A percentile compares a stretch with the other conserved stretches of the same genome.
Evolutionary conservation across 2,888 invertebrate genomes (phyloP).

Genomic region (Sceliomorpha sp.): DNA sequence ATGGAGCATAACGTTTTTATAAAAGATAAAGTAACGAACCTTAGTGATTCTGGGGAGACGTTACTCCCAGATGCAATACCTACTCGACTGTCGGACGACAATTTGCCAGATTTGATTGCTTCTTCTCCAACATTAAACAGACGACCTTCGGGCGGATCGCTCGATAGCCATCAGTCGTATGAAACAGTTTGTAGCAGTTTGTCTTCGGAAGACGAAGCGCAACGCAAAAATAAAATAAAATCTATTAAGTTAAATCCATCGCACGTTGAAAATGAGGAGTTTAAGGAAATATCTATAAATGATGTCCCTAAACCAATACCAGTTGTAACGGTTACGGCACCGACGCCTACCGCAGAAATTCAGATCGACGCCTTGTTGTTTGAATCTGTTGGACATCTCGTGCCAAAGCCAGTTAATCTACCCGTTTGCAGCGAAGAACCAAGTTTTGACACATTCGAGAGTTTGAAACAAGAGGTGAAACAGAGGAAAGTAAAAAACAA

Average conservation of each 20-base stretch:
- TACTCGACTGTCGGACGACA: constrained; percentile 33
- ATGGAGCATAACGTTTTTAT: too few relatives aligned
- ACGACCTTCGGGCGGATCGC: constrained; percentile 57
- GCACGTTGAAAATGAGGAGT: too few relatives aligned
- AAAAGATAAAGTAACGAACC: too few relatives aligned
- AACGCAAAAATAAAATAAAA: too few relatives aligned
- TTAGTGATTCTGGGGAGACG: constrained; percentile 10
- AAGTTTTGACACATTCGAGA: constrained; percentile 64
- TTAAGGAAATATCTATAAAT: constrained; percentile 24
- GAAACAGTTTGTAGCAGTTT: constrained; percentile 55
- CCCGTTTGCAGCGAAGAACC: constrained; percentile 6
- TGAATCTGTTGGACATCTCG: constrained; percentile 55
- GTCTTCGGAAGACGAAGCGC: constrained; percentile 39
- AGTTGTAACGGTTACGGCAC: constrained; percentile 65
- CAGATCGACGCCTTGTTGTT: constrained; percentile 49
- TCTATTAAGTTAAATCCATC: too few relatives aligned
- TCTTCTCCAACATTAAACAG: constrained; percentile 67
- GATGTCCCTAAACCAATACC: constrained; percentile 18
- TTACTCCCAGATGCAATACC: constrained; percentile 57
- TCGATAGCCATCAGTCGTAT: constrained; percentile 55
- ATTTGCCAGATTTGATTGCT: constrained; percentile 70
- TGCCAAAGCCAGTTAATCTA: constrained; percentile 21
- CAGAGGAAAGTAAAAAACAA: constrained; percentile 70
- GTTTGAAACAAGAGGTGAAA: constrained; percentile 69
- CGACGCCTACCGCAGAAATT: constrained; percentile 68